Conservation (phyloP, 2,113 vertebrate species). For the Mesocricetus auratus region DNA sequence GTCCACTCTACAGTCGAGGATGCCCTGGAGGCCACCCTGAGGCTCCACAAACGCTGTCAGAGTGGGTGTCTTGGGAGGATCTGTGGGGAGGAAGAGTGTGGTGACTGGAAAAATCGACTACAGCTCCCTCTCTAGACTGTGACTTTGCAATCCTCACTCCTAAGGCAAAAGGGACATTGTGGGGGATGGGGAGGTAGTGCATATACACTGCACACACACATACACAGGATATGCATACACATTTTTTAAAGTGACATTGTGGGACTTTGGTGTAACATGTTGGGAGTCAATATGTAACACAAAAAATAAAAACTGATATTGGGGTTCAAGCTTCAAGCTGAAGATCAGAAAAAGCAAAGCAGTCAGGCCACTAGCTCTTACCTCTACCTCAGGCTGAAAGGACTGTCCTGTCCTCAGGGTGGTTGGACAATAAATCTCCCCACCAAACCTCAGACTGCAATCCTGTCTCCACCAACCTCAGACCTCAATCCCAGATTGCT, state of each 20-base stretch:
- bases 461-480: too few relatives aligned
- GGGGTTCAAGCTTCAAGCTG: too few relatives aligned
- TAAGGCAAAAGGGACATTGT: neutral
- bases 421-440: too few relatives aligned
- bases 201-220: neutral
- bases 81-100: slow-evolving; percentile 58
- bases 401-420: too few relatives aligned
- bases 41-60: slow-evolving; percentile 86
- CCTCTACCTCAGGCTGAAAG: too few relatives aligned
- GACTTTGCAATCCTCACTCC: neutral
- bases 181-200: too few relatives aligned
- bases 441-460: too few relatives aligned
- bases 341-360: too few relatives aligned
- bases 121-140: neutral
- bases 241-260: neutral
- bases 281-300: too few relatives aligned
- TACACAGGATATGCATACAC: neutral
- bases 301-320: too few relatives aligned
- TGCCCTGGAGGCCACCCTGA: slow-evolving; percentile 72
- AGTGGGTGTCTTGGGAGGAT: slow-evolving; percentile 78
- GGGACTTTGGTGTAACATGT: neutral
- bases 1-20: slow-evolving; percentile 83
- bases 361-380: too few relatives aligned
- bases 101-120: neutral
- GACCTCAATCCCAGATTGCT: too few relatives aligned